Evolutionary conservation across 1,140 invertebrate species (phyloP), one percentile per base, ranked within the genome.

Genomic region (Drosophila oshimai): DNA sequence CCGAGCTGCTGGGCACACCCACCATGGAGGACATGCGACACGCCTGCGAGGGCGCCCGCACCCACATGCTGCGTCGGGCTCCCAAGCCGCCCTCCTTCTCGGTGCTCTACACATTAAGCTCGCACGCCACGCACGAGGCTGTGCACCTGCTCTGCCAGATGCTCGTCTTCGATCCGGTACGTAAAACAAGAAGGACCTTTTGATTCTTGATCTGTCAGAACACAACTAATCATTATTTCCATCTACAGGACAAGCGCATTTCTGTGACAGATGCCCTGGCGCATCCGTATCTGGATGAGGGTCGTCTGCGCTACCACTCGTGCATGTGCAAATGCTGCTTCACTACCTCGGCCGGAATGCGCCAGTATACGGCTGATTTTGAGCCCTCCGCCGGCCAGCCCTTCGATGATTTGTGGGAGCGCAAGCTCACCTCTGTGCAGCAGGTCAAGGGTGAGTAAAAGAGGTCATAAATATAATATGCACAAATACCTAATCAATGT

Each of bases 301-400:
- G 99, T 42, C 94, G 99, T 73, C 93, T 99, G 68, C 94, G 99
- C 79, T 99, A 99, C 92, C 99, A 99, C 92, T 99, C 98, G 34
- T 99, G 99, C 91, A 99, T 99, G 99, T 99, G 99, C 93, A 96
- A 96, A 87, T 99, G 99, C 91, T 99, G 99, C 92, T 96, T 95
- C 90, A 96, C 94, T 75, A 95, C 94, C 54, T 94, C 94, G 28
- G 93, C 93, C 64, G 94, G 94, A 12, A 92, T 93, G 62, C 93
- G 98, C 58, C 96, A 98, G 91, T 99, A 98, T 92, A 97, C 96
- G 50, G 93, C 94, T 24, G 98, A 99, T 91, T 97, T 99, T 86
- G 98, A 99, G 92, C 98, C 98, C 10, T 94, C 95, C 41, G 96
- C 98, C 37, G 93, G 95, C 24, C 94, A 96, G 90, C 93, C 95